Evolutionary conservation across 2,797 vertebrate species (phyloP).

Genomic region (Liasis olivaceus): DNA sequence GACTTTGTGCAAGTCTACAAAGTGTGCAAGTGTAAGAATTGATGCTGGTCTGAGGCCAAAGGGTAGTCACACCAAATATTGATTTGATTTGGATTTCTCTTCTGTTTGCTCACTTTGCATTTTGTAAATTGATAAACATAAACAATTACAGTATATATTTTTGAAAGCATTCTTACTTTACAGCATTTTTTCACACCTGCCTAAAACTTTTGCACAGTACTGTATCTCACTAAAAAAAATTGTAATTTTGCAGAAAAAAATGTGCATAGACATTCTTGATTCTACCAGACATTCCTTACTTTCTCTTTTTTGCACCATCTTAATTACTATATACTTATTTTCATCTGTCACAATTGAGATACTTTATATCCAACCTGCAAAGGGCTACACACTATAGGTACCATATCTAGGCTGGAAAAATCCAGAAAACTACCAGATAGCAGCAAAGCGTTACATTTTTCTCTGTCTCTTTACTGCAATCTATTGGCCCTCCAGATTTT

Average conservation of each 20-base stretch:
- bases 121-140: too few species aligned
- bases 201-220: too few species aligned
- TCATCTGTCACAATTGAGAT: not conserved
- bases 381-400: not conserved
- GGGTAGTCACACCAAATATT: too few species aligned
- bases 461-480: not conserved
- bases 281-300: not conserved
- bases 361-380: not conserved
- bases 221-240: not conserved
- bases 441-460: not conserved
- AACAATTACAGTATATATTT: too few species aligned
- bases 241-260: not conserved
- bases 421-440: not conserved
- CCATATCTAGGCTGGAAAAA: not conserved
- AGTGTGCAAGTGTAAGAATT: too few species aligned
- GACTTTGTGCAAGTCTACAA: too few species aligned
- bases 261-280: not conserved
- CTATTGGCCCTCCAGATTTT: not conserved
- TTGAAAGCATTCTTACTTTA: too few species aligned
- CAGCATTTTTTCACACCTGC: too few species aligned
- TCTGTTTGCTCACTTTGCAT: too few species aligned
- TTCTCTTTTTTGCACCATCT: not conserved
- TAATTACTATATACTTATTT: not conserved
- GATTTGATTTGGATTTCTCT: too few species aligned
- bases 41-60: too few species aligned